Conservation (phyloP, 2,888 invertebrate genomes). For the Drosophila formosana region DNA sequence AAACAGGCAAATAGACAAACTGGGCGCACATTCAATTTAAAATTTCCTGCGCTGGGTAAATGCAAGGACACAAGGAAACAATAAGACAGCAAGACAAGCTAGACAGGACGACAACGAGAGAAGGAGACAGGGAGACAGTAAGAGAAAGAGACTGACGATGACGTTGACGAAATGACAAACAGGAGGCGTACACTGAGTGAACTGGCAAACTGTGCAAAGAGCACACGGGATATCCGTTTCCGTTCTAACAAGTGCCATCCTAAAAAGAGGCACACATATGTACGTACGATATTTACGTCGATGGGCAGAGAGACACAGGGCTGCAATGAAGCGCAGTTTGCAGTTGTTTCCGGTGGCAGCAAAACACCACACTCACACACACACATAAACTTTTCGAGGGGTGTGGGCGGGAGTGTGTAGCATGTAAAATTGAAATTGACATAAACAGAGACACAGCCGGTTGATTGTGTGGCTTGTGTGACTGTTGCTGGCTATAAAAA, state of each 20-base stretch:
- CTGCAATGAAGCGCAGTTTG: constrained; percentile 78
- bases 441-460: constrained; percentile 59
- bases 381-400: constrained; percentile 7
- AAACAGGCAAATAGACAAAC: constrained; percentile 31
- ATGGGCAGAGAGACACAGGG: constrained; percentile 13
- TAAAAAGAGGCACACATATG: constrained; percentile 18
- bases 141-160: constrained; percentile 16
- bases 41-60: constrained; percentile 63
- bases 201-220: constrained; percentile 60
- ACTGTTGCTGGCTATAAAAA: constrained; percentile 72
- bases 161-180: constrained; percentile 66
- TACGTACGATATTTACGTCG: constrained; percentile 11
- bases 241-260: constrained; percentile 71
- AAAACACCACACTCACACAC: constrained; percentile 25
- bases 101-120: constrained; percentile 1
- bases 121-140: constrained; percentile 7
- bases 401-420: constrained; percentile 23
- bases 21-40: constrained; percentile 72
- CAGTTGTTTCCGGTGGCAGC: constrained; percentile 58
- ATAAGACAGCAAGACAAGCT: not conserved
- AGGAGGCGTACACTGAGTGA: constrained; percentile 49
- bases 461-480: constrained; percentile 74
- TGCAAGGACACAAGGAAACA: constrained; percentile 40
- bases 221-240: constrained; percentile 78
- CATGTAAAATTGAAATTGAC: constrained; percentile 77